These are phyloP conservation scores for Saxidomus purpurata DNA, from an alignment of 1,140 invertebrate species.

Conservation along the genomic window DNA sequence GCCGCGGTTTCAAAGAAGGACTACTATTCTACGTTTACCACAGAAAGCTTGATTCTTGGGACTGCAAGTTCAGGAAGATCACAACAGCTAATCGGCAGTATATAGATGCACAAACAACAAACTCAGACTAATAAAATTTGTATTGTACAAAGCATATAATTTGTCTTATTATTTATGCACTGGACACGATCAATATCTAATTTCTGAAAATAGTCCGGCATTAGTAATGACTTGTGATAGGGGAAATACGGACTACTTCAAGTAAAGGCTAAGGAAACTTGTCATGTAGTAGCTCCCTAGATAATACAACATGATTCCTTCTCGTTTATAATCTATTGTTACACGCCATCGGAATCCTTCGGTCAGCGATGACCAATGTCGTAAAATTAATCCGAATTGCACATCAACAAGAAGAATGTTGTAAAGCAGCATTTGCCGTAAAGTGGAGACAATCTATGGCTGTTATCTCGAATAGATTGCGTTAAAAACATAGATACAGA, in stretches of 20 bases:
- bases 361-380: neutral
- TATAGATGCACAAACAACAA: too few species aligned
- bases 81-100: too few species aligned
- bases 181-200: neutral
- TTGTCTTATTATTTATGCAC: neutral
- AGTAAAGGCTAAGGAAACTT: neutral
- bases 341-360: neutral
- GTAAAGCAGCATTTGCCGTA: too few species aligned
- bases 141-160: neutral
- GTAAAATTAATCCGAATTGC: too few species aligned
- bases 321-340: neutral
- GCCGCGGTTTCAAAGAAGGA: too few species aligned
- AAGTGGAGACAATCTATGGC: too few species aligned
- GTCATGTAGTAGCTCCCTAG: neutral
- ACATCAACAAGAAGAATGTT: too few species aligned
- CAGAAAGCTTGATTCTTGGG: too few species aligned
- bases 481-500: too few species aligned
- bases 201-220: neutral
- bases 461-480: too few species aligned
- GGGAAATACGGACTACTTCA: constrained; percentile 1
- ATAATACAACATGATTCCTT: neutral
- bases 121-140: neutral
- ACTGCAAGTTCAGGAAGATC: too few species aligned
- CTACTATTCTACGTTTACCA: too few species aligned
- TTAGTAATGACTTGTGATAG: neutral